Percentiles rank a stretch among this genome's conserved stretches.
These are phyloP conservation scores for Sceliomorpha sp. DNA, from an alignment of 2,888 invertebrate species.

Conservation along the genomic window DNA sequence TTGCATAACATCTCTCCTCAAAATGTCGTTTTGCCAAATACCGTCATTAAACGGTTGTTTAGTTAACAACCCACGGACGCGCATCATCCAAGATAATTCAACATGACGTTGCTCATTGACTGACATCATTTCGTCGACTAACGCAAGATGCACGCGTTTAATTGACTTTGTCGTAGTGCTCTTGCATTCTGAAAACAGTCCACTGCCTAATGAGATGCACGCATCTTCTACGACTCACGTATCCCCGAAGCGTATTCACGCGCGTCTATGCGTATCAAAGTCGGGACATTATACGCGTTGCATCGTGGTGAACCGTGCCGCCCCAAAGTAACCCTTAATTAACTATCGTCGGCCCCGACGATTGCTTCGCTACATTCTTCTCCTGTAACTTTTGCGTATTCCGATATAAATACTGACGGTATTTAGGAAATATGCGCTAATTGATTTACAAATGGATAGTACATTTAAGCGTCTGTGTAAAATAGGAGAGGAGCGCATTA, in stretches of 20 bases:
- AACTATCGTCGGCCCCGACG: conserved; percentile 68
- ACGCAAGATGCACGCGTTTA: conserved; percentile 40
- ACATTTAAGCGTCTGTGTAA: too few species aligned
- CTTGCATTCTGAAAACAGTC: conserved; percentile 6
- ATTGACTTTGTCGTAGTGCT: conserved; percentile 33
- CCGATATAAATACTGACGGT: too few species aligned
- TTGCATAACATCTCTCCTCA: too few species aligned
- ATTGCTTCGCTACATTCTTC: conserved; percentile 67
- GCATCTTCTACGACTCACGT: conserved; percentile 50
- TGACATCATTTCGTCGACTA: conserved; percentile 32
- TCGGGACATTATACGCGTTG: conserved; percentile 47
- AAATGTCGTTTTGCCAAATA: conserved; percentile 34
- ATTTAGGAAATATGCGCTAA: too few species aligned
- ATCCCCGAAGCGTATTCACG: conserved; percentile 49
- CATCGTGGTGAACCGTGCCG: conserved; percentile 49
- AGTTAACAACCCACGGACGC: conserved; percentile 35
- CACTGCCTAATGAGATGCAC: conserved; percentile 65
- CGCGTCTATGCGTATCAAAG: conserved; percentile 51
- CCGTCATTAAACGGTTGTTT: conserved; percentile 12
- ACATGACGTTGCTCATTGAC: conserved; percentile 35
- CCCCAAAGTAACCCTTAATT: conserved; percentile 71
- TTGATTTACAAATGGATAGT: too few species aligned
- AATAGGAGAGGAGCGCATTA: too few species aligned
- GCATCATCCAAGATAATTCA: conserved; percentile 18
- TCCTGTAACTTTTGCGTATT: conserved; percentile 38